Conservation (phyloP, 2,888 invertebrate species). For the Andrena praecox region DNA sequence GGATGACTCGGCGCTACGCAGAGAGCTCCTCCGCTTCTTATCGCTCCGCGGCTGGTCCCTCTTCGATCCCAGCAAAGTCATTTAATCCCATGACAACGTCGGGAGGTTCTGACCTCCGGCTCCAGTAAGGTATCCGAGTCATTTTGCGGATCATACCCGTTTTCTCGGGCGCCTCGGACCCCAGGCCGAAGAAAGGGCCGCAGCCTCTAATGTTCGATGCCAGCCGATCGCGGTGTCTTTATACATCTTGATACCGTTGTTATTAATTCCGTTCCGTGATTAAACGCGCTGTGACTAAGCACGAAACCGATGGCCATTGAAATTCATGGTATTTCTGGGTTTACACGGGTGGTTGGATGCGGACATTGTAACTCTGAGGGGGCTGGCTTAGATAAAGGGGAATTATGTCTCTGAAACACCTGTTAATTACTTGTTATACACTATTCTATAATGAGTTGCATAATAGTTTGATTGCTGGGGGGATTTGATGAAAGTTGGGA, state of each 20-base stretch:
- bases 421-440: no score
- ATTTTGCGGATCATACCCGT: slow-evolving; percentile 53
- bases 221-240: slow-evolving; percentile 22
- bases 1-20: slow-evolving; percentile 81
- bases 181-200: slow-evolving; percentile 2
- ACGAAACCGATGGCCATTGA: neutral
- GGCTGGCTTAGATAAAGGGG: no score
- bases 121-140: slow-evolving; percentile 51
- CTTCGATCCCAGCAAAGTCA: slow-evolving; percentile 74
- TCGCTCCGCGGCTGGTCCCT: slow-evolving; percentile 68
- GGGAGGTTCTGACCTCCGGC: slow-evolving; percentile 60
- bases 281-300: slow-evolving; percentile 38
- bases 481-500: no score
- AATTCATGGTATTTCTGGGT: slow-evolving; percentile 15
- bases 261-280: slow-evolving; percentile 43
- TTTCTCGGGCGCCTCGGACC: slow-evolving; percentile 15
- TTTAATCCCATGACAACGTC: slow-evolving; percentile 82
- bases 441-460: no score
- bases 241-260: slow-evolving; percentile 23
- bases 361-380: neutral
- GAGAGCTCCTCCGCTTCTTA: slow-evolving; percentile 68
- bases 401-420: no score
- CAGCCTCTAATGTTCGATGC: slow-evolving; percentile 19
- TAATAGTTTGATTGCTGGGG: no score
- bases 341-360: neutral